Evolutionary conservation across 2,888 invertebrate species (phyloP).

Genomic region (Thumatha senex): DNA sequence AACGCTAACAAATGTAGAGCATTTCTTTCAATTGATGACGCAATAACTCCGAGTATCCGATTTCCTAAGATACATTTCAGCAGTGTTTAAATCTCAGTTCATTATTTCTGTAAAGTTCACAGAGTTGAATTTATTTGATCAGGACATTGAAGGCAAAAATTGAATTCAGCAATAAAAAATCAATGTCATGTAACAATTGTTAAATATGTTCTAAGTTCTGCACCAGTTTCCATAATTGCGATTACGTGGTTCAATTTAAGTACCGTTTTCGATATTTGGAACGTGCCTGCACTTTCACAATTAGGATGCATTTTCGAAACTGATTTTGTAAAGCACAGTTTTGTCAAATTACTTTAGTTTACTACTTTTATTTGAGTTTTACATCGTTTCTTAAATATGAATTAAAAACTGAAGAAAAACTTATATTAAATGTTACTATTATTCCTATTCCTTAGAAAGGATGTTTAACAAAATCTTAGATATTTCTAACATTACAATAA

Average conservation of each 20-base stretch:
- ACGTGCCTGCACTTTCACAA: slow-evolving; percentile 30
- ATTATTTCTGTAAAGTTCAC: neutral
- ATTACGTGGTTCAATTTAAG: slow-evolving; percentile 59
- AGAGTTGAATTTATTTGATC: slow-evolving; percentile 1
- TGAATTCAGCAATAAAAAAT: slow-evolving; percentile 23
- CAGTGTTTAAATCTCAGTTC: neutral
- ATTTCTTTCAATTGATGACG: slow-evolving; percentile 8
- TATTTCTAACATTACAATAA: too few species aligned
- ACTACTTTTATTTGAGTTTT: neutral
- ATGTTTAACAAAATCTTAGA: too few species aligned
- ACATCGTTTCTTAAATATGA: neutral
- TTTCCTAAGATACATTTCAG: slow-evolving; percentile 1
- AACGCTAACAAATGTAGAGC: neutral
- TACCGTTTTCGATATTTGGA: slow-evolving; percentile 37
- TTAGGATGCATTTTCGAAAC: slow-evolving; percentile 33
- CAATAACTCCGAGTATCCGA: slow-evolving; percentile 5
- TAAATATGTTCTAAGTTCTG: slow-evolving; percentile 35
- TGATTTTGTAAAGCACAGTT: slow-evolving; percentile 20
- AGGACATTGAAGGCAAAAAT: slow-evolving; percentile 17
- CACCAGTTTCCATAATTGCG: slow-evolving; percentile 55
- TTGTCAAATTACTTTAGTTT: slow-evolving; percentile 9
- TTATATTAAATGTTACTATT: too few species aligned
- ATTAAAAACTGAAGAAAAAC: too few species aligned
- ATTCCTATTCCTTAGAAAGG: too few species aligned
- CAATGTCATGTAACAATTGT: slow-evolving; percentile 27